A percentile compares a stretch with the other conserved stretches of the same genome.
Conservation (phyloP, 2,888 invertebrate genomes). For the Pyrocoelia pectoralis region DNA sequence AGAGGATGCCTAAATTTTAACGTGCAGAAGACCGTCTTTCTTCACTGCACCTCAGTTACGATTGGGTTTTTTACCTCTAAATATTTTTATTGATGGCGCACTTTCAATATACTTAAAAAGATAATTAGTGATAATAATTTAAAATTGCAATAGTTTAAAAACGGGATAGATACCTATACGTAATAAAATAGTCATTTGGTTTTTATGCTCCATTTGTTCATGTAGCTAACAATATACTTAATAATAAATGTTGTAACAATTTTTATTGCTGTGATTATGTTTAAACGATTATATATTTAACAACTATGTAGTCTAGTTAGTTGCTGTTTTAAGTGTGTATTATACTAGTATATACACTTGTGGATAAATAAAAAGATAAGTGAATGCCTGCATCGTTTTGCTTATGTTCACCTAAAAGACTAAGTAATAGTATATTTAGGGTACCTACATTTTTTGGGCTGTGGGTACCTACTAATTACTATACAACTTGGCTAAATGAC, state of each 20-base stretch:
- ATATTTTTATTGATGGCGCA: constrained; percentile 11
- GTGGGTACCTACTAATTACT: no score
- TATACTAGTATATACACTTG: constrained; percentile 53
- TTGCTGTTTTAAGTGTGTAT: constrained; percentile 59
- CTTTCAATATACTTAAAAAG: neutral
- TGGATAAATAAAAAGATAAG: constrained; percentile 45
- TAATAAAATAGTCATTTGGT: constrained; percentile 6
- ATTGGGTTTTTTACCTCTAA: constrained; percentile 6
- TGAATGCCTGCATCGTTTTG: neutral
- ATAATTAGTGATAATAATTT: constrained; percentile 17
- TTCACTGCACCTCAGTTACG: neutral
- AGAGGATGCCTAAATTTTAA: neutral
- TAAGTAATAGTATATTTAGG: no score
- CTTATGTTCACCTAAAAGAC: no score
- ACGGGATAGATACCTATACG: constrained; percentile 14
- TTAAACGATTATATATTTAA: constrained; percentile 43
- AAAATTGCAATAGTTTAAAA: constrained; percentile 19
- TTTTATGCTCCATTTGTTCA: constrained; percentile 17
- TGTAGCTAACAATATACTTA: constrained; percentile 37
- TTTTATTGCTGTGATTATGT: constrained; percentile 62
- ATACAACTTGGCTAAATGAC: no score
- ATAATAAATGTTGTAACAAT: constrained; percentile 56
- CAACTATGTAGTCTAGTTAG: constrained; percentile 52
- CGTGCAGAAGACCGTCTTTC: neutral
- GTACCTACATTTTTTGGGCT: no score